Conservation (phyloP, 1,140 invertebrate species). For the Callitettix versicolor region DNA sequence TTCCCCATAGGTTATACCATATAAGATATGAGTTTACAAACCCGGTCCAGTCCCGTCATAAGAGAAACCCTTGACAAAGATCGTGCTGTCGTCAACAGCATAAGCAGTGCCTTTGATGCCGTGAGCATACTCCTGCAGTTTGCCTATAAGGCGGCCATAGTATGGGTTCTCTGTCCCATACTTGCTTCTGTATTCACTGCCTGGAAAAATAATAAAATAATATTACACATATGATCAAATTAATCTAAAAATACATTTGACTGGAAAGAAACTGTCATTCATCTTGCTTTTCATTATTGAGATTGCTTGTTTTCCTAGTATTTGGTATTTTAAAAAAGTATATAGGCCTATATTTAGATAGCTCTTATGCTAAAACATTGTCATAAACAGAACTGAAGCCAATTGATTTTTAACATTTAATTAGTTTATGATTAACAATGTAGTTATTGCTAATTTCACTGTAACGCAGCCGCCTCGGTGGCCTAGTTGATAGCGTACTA, state of each 20-base stretch:
- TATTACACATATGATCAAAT: not conserved
- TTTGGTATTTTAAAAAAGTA: not conserved
- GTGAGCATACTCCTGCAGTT: constrained; percentile 54
- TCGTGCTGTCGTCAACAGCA: constrained; percentile 75
- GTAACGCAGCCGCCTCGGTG: too few species aligned
- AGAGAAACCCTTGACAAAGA: constrained; percentile 75
- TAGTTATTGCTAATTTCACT: too few species aligned
- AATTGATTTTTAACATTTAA: too few species aligned
- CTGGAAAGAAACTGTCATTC: not conserved
- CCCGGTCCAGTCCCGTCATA: constrained; percentile 74
- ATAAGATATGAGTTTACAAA: too few species aligned
- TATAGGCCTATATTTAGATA: not conserved
- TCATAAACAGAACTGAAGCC: not conserved
- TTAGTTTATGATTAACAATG: too few species aligned
- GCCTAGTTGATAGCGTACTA: too few species aligned
- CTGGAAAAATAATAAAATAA: not conserved
- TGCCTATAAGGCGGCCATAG: constrained; percentile 64
- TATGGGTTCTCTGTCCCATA: constrained; percentile 47
- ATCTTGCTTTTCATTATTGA: not conserved
- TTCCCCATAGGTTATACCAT: too few species aligned
- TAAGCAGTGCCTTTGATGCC: constrained; percentile 67
- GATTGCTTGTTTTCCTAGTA: not conserved
- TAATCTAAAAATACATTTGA: not conserved
- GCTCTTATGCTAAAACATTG: not conserved
- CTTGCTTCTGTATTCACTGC: constrained; percentile 22